Conservation (phyloP, 2,888 invertebrate species). For the Clepsis dumicolana region DNA sequence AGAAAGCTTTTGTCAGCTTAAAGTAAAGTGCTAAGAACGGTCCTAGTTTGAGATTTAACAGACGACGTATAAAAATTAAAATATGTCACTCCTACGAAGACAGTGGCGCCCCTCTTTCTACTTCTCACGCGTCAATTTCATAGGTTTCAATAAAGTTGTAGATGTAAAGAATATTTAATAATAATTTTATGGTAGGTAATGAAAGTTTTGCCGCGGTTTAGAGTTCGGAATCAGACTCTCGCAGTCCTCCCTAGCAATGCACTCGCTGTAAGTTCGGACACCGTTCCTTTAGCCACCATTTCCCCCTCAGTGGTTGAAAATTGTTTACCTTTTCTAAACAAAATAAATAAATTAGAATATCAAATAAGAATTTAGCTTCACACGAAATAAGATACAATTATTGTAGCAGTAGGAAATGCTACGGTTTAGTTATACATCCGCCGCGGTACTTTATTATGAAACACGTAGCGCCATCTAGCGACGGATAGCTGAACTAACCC, state of each 20-base stretch:
- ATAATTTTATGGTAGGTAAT: not conserved
- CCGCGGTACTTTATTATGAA: slow-evolving; percentile 14
- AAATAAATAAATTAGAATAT: not conserved
- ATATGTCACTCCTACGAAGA: too few species aligned
- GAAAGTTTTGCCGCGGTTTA: not conserved
- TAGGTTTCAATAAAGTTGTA: too few species aligned
- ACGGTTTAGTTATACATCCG: not conserved
- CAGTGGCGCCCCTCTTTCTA: too few species aligned
- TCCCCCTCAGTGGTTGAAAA: not conserved
- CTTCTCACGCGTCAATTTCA: too few species aligned
- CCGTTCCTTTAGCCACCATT: slow-evolving; percentile 21
- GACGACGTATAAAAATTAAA: too few species aligned
- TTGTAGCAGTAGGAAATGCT: not conserved
- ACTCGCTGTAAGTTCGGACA: slow-evolving; percentile 26
- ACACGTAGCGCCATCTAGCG: slow-evolving; percentile 73
- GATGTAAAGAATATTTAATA: too few species aligned
- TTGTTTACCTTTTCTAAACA: not conserved
- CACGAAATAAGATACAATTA: not conserved
- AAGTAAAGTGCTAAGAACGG: too few species aligned
- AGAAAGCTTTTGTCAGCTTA: too few species aligned
- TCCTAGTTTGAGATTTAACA: too few species aligned
- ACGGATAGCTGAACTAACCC: slow-evolving; percentile 68
- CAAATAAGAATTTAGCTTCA: not conserved
- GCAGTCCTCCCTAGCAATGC: slow-evolving; percentile 34
- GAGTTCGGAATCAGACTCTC: slow-evolving; percentile 22